A percentile compares a stretch with the other conserved stretches of the same genome.
Conservation (phyloP, 2,797 vertebrate genomes). For the Aselliscus stoliczkanus region DNA sequence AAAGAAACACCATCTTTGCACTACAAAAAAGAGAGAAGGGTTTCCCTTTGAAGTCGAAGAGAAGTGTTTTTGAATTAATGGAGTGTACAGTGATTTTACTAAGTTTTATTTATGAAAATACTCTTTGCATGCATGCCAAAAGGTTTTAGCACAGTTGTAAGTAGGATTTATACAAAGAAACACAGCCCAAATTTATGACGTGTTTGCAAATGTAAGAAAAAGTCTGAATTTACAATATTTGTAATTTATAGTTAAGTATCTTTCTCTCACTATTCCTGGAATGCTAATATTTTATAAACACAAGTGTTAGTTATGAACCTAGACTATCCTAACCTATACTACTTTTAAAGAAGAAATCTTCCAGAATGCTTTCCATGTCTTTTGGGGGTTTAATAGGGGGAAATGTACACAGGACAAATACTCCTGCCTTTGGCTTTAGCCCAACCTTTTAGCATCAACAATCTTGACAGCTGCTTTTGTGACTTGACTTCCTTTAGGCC, state of each 20-base stretch:
- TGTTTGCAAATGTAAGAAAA: slow-evolving; percentile 79
- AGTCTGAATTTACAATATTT: slow-evolving; percentile 77
- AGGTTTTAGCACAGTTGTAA: slow-evolving; percentile 74
- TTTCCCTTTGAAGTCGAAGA: slow-evolving; percentile 81
- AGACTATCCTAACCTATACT: slow-evolving; percentile 50
- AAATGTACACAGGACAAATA: slow-evolving; percentile 26
- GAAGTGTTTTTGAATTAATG: slow-evolving; percentile 85
- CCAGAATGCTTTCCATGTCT: slow-evolving; percentile 52
- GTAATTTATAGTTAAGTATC: slow-evolving; percentile 75
- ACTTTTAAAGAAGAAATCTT: slow-evolving; percentile 53
- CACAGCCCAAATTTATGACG: slow-evolving; percentile 80
- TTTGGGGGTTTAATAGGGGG: slow-evolving; percentile 25
- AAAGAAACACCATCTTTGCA: slow-evolving; percentile 74
- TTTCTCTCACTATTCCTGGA: slow-evolving; percentile 77
- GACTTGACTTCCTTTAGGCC: slow-evolving; percentile 61
- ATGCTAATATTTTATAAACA: slow-evolving; percentile 79
- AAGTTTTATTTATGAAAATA: slow-evolving; percentile 83
- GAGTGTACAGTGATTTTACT: slow-evolving; percentile 81
- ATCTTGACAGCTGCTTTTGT: slow-evolving; percentile 64
- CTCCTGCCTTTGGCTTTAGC: slow-evolving; percentile 42
- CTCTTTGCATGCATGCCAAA: slow-evolving; percentile 78
- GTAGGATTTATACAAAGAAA: slow-evolving; percentile 80
- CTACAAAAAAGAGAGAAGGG: slow-evolving; percentile 50
- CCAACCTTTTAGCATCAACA: slow-evolving; percentile 60
- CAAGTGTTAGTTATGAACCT: slow-evolving; percentile 55